Evolutionary conservation across 1,140 invertebrate genomes (phyloP).

Genomic region (Pseudomyrmex cubaensis): DNA sequence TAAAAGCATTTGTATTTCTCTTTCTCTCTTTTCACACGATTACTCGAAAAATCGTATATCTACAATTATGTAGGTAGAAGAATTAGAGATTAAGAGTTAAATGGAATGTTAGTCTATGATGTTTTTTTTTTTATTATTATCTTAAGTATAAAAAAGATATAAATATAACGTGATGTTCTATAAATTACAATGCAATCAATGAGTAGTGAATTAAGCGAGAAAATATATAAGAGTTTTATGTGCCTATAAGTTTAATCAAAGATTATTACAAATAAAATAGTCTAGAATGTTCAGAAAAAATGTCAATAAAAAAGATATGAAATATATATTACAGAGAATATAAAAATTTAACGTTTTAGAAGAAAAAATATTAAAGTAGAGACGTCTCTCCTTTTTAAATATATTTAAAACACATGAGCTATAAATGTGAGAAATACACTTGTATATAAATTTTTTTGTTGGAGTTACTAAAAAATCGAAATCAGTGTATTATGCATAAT

Average conservation of each 20-base stretch:
- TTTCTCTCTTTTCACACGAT: not conserved
- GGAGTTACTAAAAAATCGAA: slow-evolving; percentile 7
- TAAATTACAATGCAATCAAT: slow-evolving; percentile 19
- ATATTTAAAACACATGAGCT: slow-evolving; percentile 17
- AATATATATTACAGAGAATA: not conserved
- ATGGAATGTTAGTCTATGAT: slow-evolving; percentile 14
- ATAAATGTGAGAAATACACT: slow-evolving; percentile 28
- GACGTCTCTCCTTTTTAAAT: not conserved
- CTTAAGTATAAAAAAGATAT: not conserved
- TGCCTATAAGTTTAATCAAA: slow-evolving; percentile 50
- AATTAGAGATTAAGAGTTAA: slow-evolving; percentile 15
- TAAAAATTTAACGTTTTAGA: slow-evolving; percentile 42
- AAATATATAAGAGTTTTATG: slow-evolving; percentile 3
- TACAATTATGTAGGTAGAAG: slow-evolving; percentile 23
- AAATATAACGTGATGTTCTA: slow-evolving; percentile 8
- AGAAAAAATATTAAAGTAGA: not conserved
- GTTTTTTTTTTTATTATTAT: slow-evolving; percentile 6
- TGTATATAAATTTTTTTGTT: slow-evolving; percentile 28
- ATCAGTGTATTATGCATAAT: slow-evolving; percentile 36
- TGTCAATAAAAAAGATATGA: slow-evolving; percentile 20
- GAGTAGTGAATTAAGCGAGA: slow-evolving; percentile 3
- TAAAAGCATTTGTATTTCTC: slow-evolving; percentile 28
- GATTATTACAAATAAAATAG: slow-evolving; percentile 18
- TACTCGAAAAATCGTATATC: slow-evolving; percentile 2
- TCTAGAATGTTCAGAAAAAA: slow-evolving; percentile 19